Base-by-base conservation (phyloP, 2,797 vertebrate species). In the Zalophus californianus region DNA sequence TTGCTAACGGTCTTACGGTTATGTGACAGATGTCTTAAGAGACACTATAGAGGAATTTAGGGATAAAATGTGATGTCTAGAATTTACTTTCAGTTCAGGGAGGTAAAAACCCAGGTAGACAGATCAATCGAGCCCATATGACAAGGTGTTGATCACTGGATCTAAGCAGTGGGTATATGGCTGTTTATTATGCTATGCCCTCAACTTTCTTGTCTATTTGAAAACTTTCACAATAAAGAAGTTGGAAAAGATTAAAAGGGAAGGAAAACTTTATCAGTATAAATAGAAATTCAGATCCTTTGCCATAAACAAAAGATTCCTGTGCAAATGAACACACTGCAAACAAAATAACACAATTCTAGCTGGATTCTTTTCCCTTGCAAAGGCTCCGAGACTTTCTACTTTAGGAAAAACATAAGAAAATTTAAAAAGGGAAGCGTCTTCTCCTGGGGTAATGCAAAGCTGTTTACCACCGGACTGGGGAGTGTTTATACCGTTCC, bases 401-500 rank as follows among this genome's bases (percentile, higher is more conserved):
- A 35, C 64, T 78, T 75, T n/a, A 78, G n/a, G 25, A 72, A 50
- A 35, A 68, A n/a, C 14, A 9, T 16, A 18, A 68, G 14, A 54
- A 29, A 66, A n/a, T 41, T 41, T 18, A 35, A 5, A 72, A 66
- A 29, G 20, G 60, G 18, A 50, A 87, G 72, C 68, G 0, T 5
- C 25, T 79, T 32, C 38, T 38, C 52, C 52, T 18, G 2, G 18
- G 64, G 11, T 6, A 62, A 20, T 12, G 14, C 2, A 3, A 2
- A 21, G 18, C 50, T 18, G 0, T 29, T 58, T 12, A 10, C 89
- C 38, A 9, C 35, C 15, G 2, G 29, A 10, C 6, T n/a, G 20
- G n/a, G 10, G 13, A 4, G 0, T 9, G 5, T 56, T 56, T 18
- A 14, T 44, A 4, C 4, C 2, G 6, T 0, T 75, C 16, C 7